A percentile compares a stretch with the other conserved stretches of the same genome.
phyloP scores from a whole-genome alignment of 2,888 invertebrate genomes.

The Lycocerus yunnanus region DNA sequence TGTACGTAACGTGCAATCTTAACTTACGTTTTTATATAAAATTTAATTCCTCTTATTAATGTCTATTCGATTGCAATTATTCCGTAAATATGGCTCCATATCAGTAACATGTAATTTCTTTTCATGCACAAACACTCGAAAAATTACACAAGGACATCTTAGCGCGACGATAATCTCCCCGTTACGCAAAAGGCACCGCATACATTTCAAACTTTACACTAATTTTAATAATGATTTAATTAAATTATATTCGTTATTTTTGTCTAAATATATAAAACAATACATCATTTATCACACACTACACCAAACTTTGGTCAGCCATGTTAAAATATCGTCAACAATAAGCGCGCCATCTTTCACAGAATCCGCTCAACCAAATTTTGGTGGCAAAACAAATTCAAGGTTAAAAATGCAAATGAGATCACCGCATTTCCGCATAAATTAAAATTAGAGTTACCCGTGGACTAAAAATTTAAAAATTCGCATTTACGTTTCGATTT shows the following conservation, averaged over 20 bases:
- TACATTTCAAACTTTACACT: background rate
- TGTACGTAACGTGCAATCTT: background rate
- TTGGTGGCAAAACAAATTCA: conserved; percentile 21
- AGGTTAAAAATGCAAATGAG: background rate
- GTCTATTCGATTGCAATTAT: conserved; percentile 44
- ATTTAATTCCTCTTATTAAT: conserved; percentile 3
- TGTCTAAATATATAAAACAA: conserved; percentile 44
- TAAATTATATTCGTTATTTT: background rate
- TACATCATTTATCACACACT: conserved; percentile 55
- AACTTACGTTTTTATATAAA: conserved; percentile 51
- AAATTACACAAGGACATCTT: conserved; percentile 16
- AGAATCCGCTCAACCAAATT: background rate
- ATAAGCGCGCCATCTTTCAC: conserved; percentile 67
- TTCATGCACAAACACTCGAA: conserved; percentile 33
- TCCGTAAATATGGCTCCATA: conserved; percentile 70
- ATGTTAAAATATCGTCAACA: conserved; percentile 69
- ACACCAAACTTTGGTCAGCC: conserved; percentile 72
- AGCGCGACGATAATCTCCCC: background rate
- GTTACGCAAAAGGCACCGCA: background rate
- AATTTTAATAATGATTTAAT: background rate
- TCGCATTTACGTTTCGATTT: background rate
- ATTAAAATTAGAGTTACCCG: background rate
- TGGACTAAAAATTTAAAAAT: background rate
- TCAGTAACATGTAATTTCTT: conserved; percentile 34
- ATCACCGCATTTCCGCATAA: background rate